Evolutionary conservation across 1,140 invertebrate genomes (phyloP), one percentile per base, ranked within the genome.

Genomic region (Lepidostoma basale): DNA sequence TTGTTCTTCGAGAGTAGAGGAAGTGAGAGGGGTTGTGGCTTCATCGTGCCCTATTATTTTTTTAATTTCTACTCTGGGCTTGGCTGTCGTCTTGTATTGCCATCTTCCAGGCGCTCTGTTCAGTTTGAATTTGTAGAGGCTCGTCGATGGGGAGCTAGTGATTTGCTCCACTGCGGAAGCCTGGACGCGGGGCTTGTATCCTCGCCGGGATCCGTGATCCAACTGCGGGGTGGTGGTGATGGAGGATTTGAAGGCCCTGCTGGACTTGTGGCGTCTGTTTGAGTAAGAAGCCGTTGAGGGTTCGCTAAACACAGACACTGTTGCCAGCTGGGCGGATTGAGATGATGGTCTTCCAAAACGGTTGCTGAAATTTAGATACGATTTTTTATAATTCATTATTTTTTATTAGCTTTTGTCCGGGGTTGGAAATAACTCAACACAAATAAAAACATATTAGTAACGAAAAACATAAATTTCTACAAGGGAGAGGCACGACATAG

Each of bases 81-180:
- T 95, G 0, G 92, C 89, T 1, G 92, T 91, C 0, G 92, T 92
- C 77, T 93, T 94, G 76, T 94, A 95, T 59, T 94, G 90, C 92
- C 92, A 95, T 67, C 92, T 87, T 26, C 91, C 91, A 42, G 91
- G 90, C 0, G 90, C 85, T 52, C 91, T 83, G 59, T 91, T 89
- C 12, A 92, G 78, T 76, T 92, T 94, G 70, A 91, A 89, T 78
- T 92, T 92, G 76, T 88, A 88, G 25, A 88, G 78, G 72, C 84
- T 88, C 22, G 87, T 86, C 1, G 86, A 85, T 33, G 79, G 74
- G 42, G 77, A 73, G 52, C 76, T 75, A 1, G 77, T 76, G 4
- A 75, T 74, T 70, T 77, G 78, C 56, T 88, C 87, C 1, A 87
- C 84, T 30, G 82, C 75, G 12, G 85, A 82, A 36, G 85, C 75